Evolutionary conservation across 2,888 invertebrate genomes (phyloP), one percentile per base, ranked within the genome.

Genomic region (Nemotelus nigrinus): DNA sequence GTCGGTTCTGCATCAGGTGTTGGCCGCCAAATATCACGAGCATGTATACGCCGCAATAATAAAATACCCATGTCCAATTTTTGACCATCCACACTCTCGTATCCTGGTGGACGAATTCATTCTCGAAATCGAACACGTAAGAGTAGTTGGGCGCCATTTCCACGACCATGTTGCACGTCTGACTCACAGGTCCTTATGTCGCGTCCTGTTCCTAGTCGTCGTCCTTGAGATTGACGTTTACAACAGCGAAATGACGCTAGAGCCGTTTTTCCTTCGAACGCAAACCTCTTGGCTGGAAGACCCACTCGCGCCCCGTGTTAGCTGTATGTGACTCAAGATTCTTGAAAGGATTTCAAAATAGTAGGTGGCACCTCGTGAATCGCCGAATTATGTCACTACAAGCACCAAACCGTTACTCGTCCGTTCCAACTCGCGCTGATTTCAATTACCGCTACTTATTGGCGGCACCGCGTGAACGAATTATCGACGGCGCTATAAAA

Each of bases 31-130:
- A 98, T 84, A 99, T 96, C 80, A 97, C 90, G 80, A 96, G 90
- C 93, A 99, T 95, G 87, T 99, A 99, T 81, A 94, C 90, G 81
- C 95, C 95, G 81, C 94, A 91, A 77, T 89, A 89, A 82, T 96
- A 96, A 88, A 97, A 96, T 77, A 95, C 95, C 85, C 94, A 92
- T 78, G 95, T 96, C 99, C 99, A 99, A 88, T 99, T 96, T 84
- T 95, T 93, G 82, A 93, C 92, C 97, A 99, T 98, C 97, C 98
- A 98, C 88, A 93, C 92, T 85, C 94, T 92, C 83, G 95, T 95
- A 82, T 93, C 92, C 83, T 93, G 91, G 85, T 97, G 96, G 85
- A 95, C 94, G 88, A 98, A 99, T 85, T 95, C 93, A 86, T 94
- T 94, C 89, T 99, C 99, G 85, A 98, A 98, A 84, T 96, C 94